Percentiles rank a stretch among this genome's conserved stretches.
Evolutionary conservation across 1,140 invertebrate genomes (phyloP).

Genomic region (Harpegnathos saltator): DNA sequence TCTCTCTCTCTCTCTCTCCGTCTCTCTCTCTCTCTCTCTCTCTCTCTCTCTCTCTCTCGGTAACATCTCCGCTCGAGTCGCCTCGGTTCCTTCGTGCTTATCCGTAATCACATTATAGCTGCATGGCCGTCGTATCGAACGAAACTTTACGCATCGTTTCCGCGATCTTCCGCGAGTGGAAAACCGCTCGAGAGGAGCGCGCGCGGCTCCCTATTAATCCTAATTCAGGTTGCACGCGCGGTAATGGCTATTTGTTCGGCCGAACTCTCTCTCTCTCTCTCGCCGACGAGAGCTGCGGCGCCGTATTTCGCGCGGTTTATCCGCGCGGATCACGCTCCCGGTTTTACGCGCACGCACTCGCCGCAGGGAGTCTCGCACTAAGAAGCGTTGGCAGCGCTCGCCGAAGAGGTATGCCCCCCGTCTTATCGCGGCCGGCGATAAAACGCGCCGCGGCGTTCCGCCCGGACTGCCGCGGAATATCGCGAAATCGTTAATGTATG

Average conservation of each 20-base stretch:
- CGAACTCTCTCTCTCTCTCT: slow-evolving; percentile 17
- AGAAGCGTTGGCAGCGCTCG: slow-evolving; percentile 24
- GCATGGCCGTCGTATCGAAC: background rate
- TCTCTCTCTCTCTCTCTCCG: too few species aligned
- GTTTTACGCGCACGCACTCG: background rate
- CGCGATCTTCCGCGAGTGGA: background rate
- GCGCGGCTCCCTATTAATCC: background rate
- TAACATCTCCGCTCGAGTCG: too few species aligned
- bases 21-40: too few species aligned
- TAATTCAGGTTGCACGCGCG: background rate
- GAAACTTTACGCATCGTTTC: background rate
- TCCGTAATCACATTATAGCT: background rate
- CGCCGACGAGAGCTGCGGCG: background rate
- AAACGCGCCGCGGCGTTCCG: slow-evolving; percentile 35
- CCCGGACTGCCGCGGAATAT: slow-evolving; percentile 9
- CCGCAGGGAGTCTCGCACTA: slow-evolving; percentile 1
- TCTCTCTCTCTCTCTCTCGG: too few species aligned
- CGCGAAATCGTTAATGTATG: slow-evolving; percentile 46
- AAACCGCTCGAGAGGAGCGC: too few species aligned
- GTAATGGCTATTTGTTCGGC: slow-evolving; percentile 6
- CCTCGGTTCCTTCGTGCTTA: background rate
- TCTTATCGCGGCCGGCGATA: slow-evolving; percentile 11
- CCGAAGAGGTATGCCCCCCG: background rate
- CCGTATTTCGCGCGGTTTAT: background rate
- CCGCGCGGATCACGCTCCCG: slow-evolving; percentile 9